A percentile compares a stretch with the other conserved stretches of the same genome.
Evolutionary conservation across 2,113 vertebrate genomes (phyloP).

Genomic region (Catharus bicknelli): DNA sequence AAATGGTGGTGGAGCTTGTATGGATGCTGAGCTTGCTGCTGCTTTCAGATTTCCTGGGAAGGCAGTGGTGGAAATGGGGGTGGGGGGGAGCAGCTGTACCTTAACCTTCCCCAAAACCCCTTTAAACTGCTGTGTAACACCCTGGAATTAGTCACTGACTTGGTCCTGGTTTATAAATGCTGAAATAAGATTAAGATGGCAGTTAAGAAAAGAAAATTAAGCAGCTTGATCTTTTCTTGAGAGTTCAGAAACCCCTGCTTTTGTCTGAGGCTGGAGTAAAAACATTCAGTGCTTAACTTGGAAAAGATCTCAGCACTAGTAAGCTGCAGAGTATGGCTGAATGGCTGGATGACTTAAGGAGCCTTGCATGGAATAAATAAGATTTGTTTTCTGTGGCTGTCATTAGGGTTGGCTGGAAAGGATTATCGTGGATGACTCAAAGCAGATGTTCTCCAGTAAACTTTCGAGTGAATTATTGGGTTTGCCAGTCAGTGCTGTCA

Average conservation of each 20-base stretch:
- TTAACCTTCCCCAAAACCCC: not conserved
- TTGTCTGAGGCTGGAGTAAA: not conserved
- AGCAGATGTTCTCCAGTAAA: constrained; percentile 52
- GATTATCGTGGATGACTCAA: constrained; percentile 7
- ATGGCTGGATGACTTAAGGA: not conserved
- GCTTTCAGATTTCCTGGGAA: not conserved
- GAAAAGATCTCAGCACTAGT: not conserved
- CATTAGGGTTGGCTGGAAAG: constrained; percentile 23
- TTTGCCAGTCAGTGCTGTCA: not conserved
- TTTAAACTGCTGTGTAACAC: not conserved
- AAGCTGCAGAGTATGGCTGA: not conserved
- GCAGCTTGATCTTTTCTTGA: constrained; percentile 8
- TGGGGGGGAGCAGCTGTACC: not conserved
- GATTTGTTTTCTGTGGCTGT: constrained; percentile 37
- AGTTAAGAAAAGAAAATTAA: not conserved
- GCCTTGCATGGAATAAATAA: constrained; percentile 30
- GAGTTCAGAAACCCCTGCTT: not conserved
- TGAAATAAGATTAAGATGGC: not conserved
- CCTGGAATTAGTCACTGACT: not conserved
- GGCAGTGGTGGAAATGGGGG: not conserved
- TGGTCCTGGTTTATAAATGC: not conserved
- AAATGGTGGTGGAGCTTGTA: rapidly evolving
- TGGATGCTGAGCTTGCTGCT: not conserved
- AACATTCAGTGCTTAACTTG: not conserved
- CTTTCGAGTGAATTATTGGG: not conserved